Base-by-base conservation (phyloP, 30 jellyfish, hydroid and myxozoan species). In the Turritopsis dohrnii region DNA sequence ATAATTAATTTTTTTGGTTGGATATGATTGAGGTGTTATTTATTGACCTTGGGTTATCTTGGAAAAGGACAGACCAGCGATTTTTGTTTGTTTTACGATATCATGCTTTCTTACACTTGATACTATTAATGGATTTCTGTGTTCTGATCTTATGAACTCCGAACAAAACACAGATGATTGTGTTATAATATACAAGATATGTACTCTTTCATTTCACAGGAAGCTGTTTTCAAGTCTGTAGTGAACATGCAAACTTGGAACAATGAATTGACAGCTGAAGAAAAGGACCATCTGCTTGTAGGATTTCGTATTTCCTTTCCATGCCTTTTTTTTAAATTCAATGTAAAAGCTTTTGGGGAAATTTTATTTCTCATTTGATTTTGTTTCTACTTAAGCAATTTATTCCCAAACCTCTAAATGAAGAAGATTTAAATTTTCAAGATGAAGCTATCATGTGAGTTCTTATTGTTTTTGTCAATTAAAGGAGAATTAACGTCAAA, bases 271-370 rank as follows among this genome's bases (percentile, higher is more conserved):
- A 69, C 96, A 25, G 65, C 54, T 20, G 88, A 54, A 29, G 96
- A 88, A 52, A 88, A 54, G 53, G 31, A 84, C 5, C 86, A 87
- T 81, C 81, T 87, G 66, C 86, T 72, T 89, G 95, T 87, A 53
- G 20, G 28, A 52, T 21, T 41, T 69, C 77, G 16, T 19, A 60
- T 60, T 60, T 60, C 21, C 21, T 60, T 60, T 5, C 13, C 60
- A 41, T 41, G 60, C 5, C 13, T 41, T 41, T 41, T 41, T 41
- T 1, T 24, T n/a, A n/a, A n/a, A n/a, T n/a, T n/a, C n/a, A n/a
- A n/a, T n/a, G n/a, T n/a, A n/a, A n/a, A n/a, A n/a, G n/a, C n/a
- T n/a, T n/a, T n/a, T n/a, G n/a, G n/a, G n/a, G n/a, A n/a, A n/a
- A n/a, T n/a, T n/a, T n/a, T n/a, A n/a, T n/a, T n/a, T n/a, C n/a